Evolutionary conservation across 2,113 vertebrate genomes (phyloP).

Genomic region (Cathartes aura): DNA sequence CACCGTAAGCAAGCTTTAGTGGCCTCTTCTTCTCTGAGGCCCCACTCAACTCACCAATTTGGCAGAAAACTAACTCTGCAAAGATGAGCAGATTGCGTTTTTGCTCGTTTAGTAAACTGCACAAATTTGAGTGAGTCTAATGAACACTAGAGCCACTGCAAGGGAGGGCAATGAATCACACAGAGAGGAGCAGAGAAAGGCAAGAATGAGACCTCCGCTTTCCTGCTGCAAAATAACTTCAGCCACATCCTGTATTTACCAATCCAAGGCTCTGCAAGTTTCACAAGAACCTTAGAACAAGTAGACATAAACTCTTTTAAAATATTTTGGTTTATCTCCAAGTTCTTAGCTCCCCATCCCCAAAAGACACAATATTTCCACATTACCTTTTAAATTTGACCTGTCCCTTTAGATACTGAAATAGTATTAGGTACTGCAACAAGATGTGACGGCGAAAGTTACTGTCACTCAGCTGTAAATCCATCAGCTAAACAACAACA

Average conservation of each 20-base stretch:
- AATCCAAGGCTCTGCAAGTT: background rate
- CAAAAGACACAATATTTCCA: background rate
- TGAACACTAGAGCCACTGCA: background rate
- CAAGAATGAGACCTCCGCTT: background rate
- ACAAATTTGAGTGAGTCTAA: background rate
- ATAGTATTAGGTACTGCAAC: constrained; percentile 96
- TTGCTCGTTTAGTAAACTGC: background rate
- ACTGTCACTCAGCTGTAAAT: constrained; percentile 96
- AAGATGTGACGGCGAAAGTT: constrained; percentile 97
- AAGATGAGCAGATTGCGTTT: background rate
- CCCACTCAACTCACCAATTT: background rate
- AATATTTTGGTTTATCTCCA: background rate
- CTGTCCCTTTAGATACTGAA: constrained; percentile 97
- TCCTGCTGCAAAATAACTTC: background rate
- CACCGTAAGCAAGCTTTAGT: background rate
- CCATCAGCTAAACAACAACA: constrained; percentile 87
- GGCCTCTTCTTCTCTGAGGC: background rate
- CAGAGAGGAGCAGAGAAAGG: background rate
- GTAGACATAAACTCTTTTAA: background rate
- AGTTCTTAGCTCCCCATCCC: background rate
- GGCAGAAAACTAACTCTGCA: background rate
- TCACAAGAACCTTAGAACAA: background rate
- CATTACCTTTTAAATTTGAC: constrained; percentile 98
- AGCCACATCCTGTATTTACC: background rate
- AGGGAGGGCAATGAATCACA: background rate